Percentiles rank a stretch among this genome's conserved stretches.
phyloP scores from a whole-genome alignment of 2,113 vertebrate genomes.

The Gadus macrocephalus region DNA sequence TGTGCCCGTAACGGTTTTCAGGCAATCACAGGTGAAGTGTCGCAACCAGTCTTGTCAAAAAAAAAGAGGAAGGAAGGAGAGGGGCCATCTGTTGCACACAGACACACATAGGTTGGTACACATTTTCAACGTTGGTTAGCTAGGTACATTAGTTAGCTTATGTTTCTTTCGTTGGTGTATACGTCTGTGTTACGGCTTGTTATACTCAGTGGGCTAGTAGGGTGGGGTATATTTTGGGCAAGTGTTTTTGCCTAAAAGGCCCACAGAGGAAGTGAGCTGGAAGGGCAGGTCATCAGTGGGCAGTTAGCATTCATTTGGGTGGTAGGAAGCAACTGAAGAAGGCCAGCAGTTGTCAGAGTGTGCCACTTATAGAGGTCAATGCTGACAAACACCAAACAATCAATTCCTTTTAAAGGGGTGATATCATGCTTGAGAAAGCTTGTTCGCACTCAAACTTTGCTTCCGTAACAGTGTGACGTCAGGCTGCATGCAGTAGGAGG shows the following conservation, averaged over 20 bases:
- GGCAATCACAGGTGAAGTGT: constrained; percentile 66
- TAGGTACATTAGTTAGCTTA: background rate
- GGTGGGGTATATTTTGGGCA: too few relatives aligned
- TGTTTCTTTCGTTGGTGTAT: too few relatives aligned
- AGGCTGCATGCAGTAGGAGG: too few relatives aligned
- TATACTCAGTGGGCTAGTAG: too few relatives aligned
- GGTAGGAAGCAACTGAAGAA: constrained; percentile 16
- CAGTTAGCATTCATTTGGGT: constrained; percentile 27
- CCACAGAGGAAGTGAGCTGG: too few relatives aligned
- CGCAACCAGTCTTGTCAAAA: constrained; percentile 47
- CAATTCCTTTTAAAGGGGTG: too few relatives aligned
- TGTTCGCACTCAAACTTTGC: too few relatives aligned
- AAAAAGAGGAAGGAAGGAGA: constrained; percentile 27
- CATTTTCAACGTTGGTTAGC: background rate
- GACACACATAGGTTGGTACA: background rate
- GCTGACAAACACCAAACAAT: constrained; percentile 6
- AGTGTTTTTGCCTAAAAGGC: too few relatives aligned
- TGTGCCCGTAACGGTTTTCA: constrained; percentile 67
- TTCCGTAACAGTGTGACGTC: too few relatives aligned
- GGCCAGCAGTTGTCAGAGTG: constrained; percentile 22
- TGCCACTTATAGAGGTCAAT: constrained; percentile 16
- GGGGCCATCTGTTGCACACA: constrained; percentile 3
- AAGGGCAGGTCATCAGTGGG: too few relatives aligned
- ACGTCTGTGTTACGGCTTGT: too few relatives aligned
- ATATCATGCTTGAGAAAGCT: too few relatives aligned